Evolutionary conservation across 92 coral and sea anemone genomes (phyloP), one percentile per base, ranked within the genome.

Genomic region (Phymanthus crucifer): DNA sequence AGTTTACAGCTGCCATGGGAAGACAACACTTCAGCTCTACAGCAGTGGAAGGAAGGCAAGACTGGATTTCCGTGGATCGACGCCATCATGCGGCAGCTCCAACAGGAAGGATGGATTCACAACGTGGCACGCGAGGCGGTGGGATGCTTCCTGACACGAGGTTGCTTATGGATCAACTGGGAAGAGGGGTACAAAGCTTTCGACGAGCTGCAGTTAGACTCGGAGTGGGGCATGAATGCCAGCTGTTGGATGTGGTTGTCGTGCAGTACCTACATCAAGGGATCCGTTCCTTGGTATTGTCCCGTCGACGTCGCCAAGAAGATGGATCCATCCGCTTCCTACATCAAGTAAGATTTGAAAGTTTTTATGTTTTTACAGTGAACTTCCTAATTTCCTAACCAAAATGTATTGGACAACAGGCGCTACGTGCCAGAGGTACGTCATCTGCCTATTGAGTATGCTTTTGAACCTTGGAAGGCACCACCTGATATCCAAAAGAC

Each of bases 31-130:
- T 84, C 75, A 14, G 80, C 81, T 21, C 66, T 91, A 3, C 77
- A 70, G 17, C 82, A 61, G 48, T 91, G 94, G 94, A 89, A 80
- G 57, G 34, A 88, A 87, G 95, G 86, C 29, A 82, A 47, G 81
- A 91, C 95, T 29, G 95, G 95, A n/a, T 91, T 91, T 74, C 95
- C 95, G 0, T 91, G 95, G 95, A 91, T 91, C 52, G 95, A 91
- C 61, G 14, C 48, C 48, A 43, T 43, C 48, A 43, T 88, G 87
- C 75, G 88, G 4, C 95, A 91, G 40, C 85, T 91, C 26, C 90
- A 90, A 34, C 70, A 80, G 37, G 95, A 91, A 68, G 95, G 95
- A 16, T 91, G 90, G 90, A 84, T 89, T 64, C 89, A 91, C 32
- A 80, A 91, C 71, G 66, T 88, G 57, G 92, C 90, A 19, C 91